A percentile compares a stretch with the other conserved stretches of the same genome.
phyloP scores from a whole-genome alignment of 2,888 invertebrate species.

The Myopa testacea region DNA sequence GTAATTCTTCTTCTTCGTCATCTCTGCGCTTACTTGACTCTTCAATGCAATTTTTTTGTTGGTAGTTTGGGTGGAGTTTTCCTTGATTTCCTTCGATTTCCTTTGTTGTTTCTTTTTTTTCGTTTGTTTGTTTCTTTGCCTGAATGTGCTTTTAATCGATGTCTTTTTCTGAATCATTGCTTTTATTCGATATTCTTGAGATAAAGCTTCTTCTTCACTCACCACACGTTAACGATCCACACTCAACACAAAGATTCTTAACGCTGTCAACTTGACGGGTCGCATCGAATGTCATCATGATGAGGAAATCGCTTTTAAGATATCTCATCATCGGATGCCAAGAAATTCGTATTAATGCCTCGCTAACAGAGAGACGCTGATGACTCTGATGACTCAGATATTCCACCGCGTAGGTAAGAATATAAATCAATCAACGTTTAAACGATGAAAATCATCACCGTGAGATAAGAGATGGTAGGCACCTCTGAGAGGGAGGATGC shows the following conservation, averaged over 20 bases:
- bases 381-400: slow-evolving; percentile 33
- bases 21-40: too few species aligned
- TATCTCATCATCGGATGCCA: slow-evolving; percentile 47
- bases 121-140: neutral
- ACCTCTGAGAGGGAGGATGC: neutral
- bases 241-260: slow-evolving; percentile 46
- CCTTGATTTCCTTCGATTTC: neutral
- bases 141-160: neutral
- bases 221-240: slow-evolving; percentile 42
- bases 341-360: slow-evolving; percentile 43
- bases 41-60: neutral
- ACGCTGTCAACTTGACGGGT: slow-evolving; percentile 46
- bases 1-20: too few species aligned
- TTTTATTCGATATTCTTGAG: neutral
- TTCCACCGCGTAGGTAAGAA: slow-evolving; percentile 40
- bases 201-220: neutral
- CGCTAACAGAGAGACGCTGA: slow-evolving; percentile 39
- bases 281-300: slow-evolving; percentile 42
- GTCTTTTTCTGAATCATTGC: neutral
- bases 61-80: neutral
- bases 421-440: slow-evolving; percentile 34
- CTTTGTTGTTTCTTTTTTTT: neutral
- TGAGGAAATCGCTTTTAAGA: slow-evolving; percentile 44
- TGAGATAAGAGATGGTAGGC: neutral
- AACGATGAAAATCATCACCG: slow-evolving; percentile 20